Percentiles rank a stretch among this genome's conserved stretches.
Evolutionary conservation across 2,113 vertebrate species (phyloP).

Genomic region (Odontesthes bonariensis): DNA sequence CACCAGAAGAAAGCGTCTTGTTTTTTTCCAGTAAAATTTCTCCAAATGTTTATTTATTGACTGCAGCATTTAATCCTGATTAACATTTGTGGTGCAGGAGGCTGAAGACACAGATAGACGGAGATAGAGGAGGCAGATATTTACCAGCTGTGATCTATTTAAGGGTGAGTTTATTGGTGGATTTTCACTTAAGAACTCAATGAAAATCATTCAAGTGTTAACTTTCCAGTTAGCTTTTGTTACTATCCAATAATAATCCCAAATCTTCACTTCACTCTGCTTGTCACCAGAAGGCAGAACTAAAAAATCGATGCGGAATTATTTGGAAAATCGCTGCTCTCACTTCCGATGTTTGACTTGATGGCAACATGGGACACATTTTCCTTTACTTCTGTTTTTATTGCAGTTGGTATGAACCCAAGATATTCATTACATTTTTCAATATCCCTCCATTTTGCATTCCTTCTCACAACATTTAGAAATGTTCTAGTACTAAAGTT

Average conservation of each 20-base stretch:
- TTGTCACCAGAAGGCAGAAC: neutral
- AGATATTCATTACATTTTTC: too few relatives aligned
- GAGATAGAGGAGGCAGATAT: constrained; percentile 1
- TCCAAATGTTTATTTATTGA: too few relatives aligned
- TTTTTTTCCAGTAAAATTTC: too few relatives aligned
- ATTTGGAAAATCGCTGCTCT: too few relatives aligned
- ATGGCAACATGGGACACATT: too few relatives aligned
- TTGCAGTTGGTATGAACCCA: too few relatives aligned
- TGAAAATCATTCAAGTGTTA: neutral
- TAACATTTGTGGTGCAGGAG: constrained; percentile 8
- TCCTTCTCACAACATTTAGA: too few relatives aligned
- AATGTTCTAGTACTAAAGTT: too few relatives aligned
- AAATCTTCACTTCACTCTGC: neutral
- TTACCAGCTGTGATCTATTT: constrained; percentile 16
- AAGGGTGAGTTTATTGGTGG: constrained; percentile 2
- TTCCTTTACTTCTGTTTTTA: too few relatives aligned
- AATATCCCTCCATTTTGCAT: too few relatives aligned
- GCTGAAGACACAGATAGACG: neutral
- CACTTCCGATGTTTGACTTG: too few relatives aligned
- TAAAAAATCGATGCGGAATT: too few relatives aligned
- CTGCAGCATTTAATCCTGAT: constrained; percentile 21
- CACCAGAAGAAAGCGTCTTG: constrained; percentile 14
- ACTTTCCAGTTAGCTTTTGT: neutral
- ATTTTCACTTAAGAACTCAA: constrained; percentile 19
- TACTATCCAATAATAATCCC: neutral